phyloP scores from a whole-genome alignment of 2,797 vertebrate species.

The Malacoraja senta region DNA sequence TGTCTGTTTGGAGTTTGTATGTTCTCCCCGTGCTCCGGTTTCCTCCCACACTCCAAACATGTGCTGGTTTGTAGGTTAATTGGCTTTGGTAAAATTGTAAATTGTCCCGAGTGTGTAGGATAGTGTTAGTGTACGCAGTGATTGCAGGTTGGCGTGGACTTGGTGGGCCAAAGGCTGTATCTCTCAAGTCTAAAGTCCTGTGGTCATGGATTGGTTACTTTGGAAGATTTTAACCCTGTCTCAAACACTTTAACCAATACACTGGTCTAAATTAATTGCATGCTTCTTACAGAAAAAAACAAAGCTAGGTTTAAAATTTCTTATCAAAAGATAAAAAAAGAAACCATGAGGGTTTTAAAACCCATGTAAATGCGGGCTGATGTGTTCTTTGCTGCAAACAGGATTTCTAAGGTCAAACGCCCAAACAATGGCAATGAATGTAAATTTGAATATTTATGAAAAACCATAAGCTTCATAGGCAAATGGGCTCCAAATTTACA shows the following conservation, averaged over 20 bases:
- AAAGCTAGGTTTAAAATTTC: background rate
- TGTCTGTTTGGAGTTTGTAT: no score
- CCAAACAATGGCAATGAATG: background rate
- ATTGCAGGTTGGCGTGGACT: no score
- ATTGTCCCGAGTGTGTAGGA: no score
- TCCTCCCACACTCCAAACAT: no score
- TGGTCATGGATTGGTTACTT: no score
- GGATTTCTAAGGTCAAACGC: background rate
- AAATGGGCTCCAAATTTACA: background rate
- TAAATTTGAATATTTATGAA: conserved; percentile 26
- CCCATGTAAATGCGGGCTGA: no score
- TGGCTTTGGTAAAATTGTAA: no score
- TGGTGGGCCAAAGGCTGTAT: no score
- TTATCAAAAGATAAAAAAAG: background rate
- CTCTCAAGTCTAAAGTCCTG: no score
- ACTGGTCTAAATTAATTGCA: background rate
- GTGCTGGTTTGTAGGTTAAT: no score
- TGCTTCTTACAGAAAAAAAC: background rate
- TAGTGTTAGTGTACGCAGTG: no score
- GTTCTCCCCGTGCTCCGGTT: no score
- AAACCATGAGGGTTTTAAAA: background rate
- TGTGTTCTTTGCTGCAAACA: background rate
- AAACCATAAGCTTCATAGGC: background rate
- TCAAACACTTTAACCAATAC: background rate
- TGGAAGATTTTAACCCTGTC: background rate